phyloP scores from a whole-genome alignment of 2,797 vertebrate species.

The Sebastes iracundus region DNA sequence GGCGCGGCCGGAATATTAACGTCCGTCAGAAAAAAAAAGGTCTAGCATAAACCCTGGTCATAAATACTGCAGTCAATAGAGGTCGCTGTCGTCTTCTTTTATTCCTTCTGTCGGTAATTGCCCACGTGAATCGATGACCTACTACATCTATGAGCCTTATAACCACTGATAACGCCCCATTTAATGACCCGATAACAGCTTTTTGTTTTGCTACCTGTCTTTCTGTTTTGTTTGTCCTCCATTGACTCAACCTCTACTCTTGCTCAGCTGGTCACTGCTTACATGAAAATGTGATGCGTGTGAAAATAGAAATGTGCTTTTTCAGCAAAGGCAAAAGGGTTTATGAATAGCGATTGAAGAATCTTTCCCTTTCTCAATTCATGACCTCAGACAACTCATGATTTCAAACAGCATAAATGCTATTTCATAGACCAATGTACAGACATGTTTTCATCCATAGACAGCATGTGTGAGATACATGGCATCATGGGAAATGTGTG shows the following conservation, averaged over 20 bases:
- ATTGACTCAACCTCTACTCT: neutral
- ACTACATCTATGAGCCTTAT: too few relatives aligned
- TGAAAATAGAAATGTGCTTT: constrained; percentile 7
- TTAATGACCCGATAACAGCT: too few relatives aligned
- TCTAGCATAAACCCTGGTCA: too few relatives aligned
- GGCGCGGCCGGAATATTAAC: too few relatives aligned
- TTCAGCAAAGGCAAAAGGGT: neutral
- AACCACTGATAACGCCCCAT: too few relatives aligned
- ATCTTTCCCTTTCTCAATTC: neutral
- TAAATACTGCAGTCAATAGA: too few relatives aligned
- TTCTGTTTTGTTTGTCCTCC: neutral
- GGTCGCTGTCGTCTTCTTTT: too few relatives aligned
- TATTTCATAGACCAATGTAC: neutral
- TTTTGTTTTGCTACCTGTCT: neutral
- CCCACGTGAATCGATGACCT: too few relatives aligned
- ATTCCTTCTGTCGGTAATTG: too few relatives aligned
- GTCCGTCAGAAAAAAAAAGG: too few relatives aligned
- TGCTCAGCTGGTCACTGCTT: neutral
- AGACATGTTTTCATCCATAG: neutral
- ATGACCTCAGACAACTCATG: neutral
- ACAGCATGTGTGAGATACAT: neutral
- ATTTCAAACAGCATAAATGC: neutral
- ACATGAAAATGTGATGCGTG: constrained; percentile 30
- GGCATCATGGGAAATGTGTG: neutral
- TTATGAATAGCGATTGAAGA: neutral